phyloP scores from a whole-genome alignment of 2,797 vertebrate genomes.

The Pangasius macronema region DNA sequence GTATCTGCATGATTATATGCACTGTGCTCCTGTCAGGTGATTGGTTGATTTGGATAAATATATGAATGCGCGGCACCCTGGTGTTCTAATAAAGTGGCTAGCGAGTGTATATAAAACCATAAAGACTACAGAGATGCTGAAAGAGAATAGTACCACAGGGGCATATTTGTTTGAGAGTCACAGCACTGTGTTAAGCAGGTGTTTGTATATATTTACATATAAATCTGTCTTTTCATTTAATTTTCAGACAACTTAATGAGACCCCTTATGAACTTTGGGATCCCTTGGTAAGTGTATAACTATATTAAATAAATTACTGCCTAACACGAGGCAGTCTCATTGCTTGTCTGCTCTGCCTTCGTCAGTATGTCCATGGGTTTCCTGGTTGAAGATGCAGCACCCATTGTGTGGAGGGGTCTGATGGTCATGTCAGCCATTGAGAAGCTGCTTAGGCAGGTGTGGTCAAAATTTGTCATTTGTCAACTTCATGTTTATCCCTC shows the following conservation, averaged over 20 bases:
- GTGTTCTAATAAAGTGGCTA: background rate
- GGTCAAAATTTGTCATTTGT: background rate
- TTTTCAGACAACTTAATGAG: slow-evolving; percentile 90
- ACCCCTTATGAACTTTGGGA: slow-evolving; percentile 91
- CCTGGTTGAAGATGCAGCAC: slow-evolving; percentile 87
- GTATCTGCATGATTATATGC: background rate
- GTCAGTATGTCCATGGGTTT: slow-evolving; percentile 98
- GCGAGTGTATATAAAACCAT: background rate
- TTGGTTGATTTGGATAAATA: background rate
- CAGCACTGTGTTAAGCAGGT: background rate
- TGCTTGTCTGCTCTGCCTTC: slow-evolving; percentile 27
- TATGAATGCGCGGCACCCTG: background rate
- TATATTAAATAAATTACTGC: background rate
- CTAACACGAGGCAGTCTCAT: background rate
- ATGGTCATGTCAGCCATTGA: slow-evolving; percentile 98
- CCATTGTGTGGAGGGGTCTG: slow-evolving; percentile 92
- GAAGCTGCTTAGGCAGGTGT: slow-evolving; percentile 89
- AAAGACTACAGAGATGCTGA: background rate
- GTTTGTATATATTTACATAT: slow-evolving; percentile 22
- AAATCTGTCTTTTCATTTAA: slow-evolving; percentile 16
- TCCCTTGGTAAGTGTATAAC: slow-evolving; percentile 84
- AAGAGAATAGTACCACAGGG: background rate
- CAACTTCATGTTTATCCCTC: background rate
- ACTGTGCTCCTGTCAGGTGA: background rate
- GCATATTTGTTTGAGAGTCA: background rate